Percentiles rank a stretch among this genome's conserved stretches.
phyloP scores from a whole-genome alignment of 2,888 invertebrate genomes.

The Mimas tiliae region DNA sequence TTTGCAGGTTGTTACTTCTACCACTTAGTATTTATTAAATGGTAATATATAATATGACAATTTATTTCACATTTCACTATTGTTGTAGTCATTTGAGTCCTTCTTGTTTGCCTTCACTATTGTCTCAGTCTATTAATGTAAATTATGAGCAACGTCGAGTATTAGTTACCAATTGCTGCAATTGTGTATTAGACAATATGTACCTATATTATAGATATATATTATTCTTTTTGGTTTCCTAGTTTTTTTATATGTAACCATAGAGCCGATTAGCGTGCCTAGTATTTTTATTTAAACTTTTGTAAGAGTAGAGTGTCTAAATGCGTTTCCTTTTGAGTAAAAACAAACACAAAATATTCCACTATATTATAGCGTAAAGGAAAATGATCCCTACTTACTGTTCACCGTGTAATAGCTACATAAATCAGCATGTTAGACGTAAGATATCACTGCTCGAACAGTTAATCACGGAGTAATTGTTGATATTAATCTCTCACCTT shows the following conservation, averaged over 20 bases:
- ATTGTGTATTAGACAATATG: conserved; percentile 70
- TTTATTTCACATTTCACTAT: conserved; percentile 54
- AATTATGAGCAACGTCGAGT: conserved; percentile 55
- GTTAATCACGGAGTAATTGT: conserved; percentile 65
- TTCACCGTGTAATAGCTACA: conserved; percentile 64
- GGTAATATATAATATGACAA: conserved; percentile 57
- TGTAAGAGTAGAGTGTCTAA: conserved; percentile 63
- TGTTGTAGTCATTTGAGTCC: conserved; percentile 56
- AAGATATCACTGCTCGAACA: conserved; percentile 70
- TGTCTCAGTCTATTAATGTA: conserved; percentile 58
- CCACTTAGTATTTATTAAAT: conserved; percentile 52
- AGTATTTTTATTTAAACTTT: conserved; percentile 65
- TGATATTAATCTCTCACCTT: conserved; percentile 54
- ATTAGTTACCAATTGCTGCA: conserved; percentile 68
- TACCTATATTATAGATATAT: conserved; percentile 53
- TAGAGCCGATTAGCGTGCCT: conserved; percentile 76
- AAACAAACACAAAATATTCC: conserved; percentile 56
- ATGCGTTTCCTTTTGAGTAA: conserved; percentile 55
- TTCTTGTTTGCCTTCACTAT: conserved; percentile 65
- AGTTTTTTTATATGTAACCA: conserved; percentile 60
- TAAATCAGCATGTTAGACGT: conserved; percentile 74
- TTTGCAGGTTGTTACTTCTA: conserved; percentile 63
- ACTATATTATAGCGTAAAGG: conserved; percentile 59
- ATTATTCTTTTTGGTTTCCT: conserved; percentile 66
- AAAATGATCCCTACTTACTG: conserved; percentile 50